Percentiles rank a stretch among this genome's conserved stretches.
Evolutionary conservation across 2,113 vertebrate species (phyloP).

Genomic region (Argyrosomus japonicus): DNA sequence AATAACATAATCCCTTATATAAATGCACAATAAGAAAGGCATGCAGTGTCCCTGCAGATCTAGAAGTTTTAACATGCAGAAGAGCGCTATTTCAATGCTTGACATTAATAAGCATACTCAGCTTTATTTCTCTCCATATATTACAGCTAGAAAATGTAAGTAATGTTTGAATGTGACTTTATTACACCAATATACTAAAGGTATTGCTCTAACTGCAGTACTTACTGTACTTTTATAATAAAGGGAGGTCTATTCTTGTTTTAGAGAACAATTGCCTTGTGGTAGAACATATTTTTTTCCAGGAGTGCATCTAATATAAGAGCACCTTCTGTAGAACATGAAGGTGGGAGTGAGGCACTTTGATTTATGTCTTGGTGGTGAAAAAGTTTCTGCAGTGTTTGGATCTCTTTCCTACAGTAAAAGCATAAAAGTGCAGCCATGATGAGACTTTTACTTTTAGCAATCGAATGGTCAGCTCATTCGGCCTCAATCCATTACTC

Average conservation of each 20-base stretch:
- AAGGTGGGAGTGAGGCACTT: constrained; percentile 35
- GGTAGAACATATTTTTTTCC: not conserved
- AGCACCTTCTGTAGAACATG: constrained; percentile 32
- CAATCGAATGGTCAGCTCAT: constrained; percentile 32
- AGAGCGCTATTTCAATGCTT: not conserved
- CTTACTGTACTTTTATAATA: constrained; percentile 1
- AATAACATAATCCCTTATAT: not conserved
- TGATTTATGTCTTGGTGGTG: constrained; percentile 58
- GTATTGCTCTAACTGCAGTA: not conserved
- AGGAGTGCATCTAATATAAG: constrained; percentile 38
- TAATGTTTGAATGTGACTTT: not conserved
- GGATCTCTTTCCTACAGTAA: constrained; percentile 21
- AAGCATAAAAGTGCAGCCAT: constrained; percentile 40
- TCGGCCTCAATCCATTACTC: constrained; percentile 37
- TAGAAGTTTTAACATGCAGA: not conserved
- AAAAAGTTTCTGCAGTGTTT: constrained; percentile 50
- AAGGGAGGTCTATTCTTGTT: not conserved
- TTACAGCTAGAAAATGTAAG: not conserved
- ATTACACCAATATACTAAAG: not conserved
- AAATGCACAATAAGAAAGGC: not conserved
- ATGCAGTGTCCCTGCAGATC: not conserved
- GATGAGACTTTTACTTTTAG: constrained; percentile 36
- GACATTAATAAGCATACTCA: not conserved
- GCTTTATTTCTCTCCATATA: not conserved
- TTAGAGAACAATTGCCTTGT: constrained; percentile 16